Base-by-base conservation (phyloP, 2,888 invertebrate species). In the Eristalinus sepulchralis region DNA sequence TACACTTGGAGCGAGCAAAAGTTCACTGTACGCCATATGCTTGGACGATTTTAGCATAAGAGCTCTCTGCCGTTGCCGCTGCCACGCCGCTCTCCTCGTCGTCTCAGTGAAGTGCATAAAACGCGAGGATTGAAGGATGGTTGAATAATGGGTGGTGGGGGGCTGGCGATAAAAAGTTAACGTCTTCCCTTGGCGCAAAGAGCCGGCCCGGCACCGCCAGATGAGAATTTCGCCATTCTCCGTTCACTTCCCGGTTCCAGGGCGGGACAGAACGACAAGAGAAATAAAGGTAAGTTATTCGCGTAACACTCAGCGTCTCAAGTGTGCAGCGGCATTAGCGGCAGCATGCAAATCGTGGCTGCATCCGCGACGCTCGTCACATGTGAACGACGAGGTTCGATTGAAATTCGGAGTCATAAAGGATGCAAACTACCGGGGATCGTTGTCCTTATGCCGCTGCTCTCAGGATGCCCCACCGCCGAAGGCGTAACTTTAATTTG, bases 11-110 rank as follows among this genome's bases (percentile, higher is more conserved):
- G 47, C 47, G 47, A n/a, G 47, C 20, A 17, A 81, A 77, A 86
- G 85, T 86, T 86, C 85, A 82, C 60, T 86, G 85, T 82, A 82
- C 85, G 85, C 73, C 82, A 78, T 86, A 86, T 82, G 82, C 77
- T 73, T 78, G 82, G 68, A 82, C 68, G 78, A 82, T 73, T 86
- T 82, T 82, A 78, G 82, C 82, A 86, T 85, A 85, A 82, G 82
- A 82, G 77, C 47, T 72, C 78, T 63, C 55, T 33, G 27, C 64
- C 71, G 71, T 55, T 67, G 64, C 47, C 17, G 13, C 39, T 39
- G 13, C n/a, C 39, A n/a, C n/a, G 13, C 39, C n/a, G 13, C 5
- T 6, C 39, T 39, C n/a, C n/a, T 27, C 39, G 39, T 39, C n/a
- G 8, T 17, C 17, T 8, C 47, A 2, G n/a, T 47, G 47, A 47